A percentile compares a stretch with the other conserved stretches of the same genome.
Conservation (phyloP, 2,888 invertebrate genomes). For the Agrenia bidenticulata region DNA sequence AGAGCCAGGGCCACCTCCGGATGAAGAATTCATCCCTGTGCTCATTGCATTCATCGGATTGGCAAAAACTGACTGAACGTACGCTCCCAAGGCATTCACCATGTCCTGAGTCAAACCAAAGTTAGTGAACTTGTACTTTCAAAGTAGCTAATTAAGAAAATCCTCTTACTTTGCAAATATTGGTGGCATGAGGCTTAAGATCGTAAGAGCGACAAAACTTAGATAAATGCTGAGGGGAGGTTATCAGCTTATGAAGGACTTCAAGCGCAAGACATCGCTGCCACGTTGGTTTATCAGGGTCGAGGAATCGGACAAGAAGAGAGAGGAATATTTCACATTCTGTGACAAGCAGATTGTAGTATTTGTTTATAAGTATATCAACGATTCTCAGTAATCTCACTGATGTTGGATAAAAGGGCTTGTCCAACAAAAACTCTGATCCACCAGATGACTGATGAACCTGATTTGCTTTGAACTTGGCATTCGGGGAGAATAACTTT, state of each 20-base stretch:
- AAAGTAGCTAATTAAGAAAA: background rate
- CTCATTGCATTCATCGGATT: constrained; percentile 60
- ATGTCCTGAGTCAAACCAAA: constrained; percentile 75
- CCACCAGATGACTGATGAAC: constrained; percentile 59
- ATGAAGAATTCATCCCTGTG: constrained; percentile 33
- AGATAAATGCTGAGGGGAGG: constrained; percentile 81
- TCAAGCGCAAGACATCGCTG: constrained; percentile 92
- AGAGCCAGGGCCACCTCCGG: constrained; percentile 32
- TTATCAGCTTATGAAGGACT: constrained; percentile 90
- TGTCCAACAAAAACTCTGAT: constrained; percentile 63
- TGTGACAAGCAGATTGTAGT: constrained; percentile 87
- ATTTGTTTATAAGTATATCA: constrained; percentile 87
- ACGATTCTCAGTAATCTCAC: constrained; percentile 92
- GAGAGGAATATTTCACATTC: constrained; percentile 99
- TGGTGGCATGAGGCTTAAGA: constrained; percentile 87
- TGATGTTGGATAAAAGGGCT: constrained; percentile 95
- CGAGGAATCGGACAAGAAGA: constrained; percentile 92
- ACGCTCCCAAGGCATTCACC: constrained; percentile 87
- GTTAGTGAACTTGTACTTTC: background rate
- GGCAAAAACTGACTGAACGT: constrained; percentile 87
- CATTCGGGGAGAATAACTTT: constrained; percentile 95
- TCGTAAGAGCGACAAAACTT: constrained; percentile 95
- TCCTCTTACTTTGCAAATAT: constrained; percentile 61
- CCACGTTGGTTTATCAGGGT: constrained; percentile 95
- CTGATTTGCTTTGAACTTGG: constrained; percentile 79